Percentiles rank a stretch among this genome's conserved stretches.
Conservation (phyloP, 2,113 vertebrate species). For the Elgaria multicarinata region DNA sequence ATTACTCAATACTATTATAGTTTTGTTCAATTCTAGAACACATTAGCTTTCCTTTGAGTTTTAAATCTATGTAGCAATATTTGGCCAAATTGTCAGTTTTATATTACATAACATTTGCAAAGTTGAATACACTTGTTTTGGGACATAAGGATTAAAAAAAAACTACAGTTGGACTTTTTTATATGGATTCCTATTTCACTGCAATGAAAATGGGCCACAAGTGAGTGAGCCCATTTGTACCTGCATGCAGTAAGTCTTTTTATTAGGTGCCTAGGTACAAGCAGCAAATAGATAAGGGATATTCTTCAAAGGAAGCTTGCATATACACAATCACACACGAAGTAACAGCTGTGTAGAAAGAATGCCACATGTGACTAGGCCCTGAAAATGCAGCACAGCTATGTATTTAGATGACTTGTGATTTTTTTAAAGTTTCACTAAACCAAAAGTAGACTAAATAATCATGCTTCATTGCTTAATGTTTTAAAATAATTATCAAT, state of each 20-base stretch:
- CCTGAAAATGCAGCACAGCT: background rate
- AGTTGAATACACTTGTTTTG: background rate
- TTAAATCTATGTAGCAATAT: background rate
- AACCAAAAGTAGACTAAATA: background rate
- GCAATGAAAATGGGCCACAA: background rate
- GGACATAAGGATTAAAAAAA: background rate
- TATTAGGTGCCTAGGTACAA: background rate
- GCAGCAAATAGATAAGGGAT: background rate
- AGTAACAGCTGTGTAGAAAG: background rate
- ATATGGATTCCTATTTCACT: background rate
- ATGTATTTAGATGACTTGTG: background rate
- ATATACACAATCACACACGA: background rate
- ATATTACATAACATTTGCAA: background rate
- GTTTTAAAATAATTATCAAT: background rate
- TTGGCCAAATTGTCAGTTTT: background rate
- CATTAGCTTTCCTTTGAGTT: background rate
- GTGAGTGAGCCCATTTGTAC: background rate
- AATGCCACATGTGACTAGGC: background rate
- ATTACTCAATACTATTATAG: background rate
- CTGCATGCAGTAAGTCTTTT: background rate
- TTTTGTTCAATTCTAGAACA: background rate
- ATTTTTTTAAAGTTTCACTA: too few species aligned
- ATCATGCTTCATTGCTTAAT: background rate
- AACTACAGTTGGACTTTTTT: background rate
- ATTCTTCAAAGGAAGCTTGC: background rate